Evolutionary conservation across 2,113 vertebrate genomes (phyloP), one percentile per base, ranked within the genome.

Genomic region (Erythrocercus mccallii): DNA sequence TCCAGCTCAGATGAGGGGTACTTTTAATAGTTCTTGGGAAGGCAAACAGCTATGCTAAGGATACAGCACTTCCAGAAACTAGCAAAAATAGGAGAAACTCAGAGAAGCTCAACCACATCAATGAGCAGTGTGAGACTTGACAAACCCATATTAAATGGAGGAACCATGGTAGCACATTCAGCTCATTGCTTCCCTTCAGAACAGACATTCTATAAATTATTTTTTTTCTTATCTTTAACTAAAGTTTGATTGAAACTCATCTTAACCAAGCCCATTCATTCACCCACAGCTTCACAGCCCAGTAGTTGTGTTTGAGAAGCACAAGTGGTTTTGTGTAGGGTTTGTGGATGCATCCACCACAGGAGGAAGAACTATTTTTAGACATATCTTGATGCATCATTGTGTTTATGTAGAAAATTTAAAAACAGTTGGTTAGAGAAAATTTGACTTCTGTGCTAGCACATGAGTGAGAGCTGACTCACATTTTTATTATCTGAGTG

Each of bases 401-500:
- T 68, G 47, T 97, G 94, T 95, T 97, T 95, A 90, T 93, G 85
- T 3, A 95, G 85, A 94, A 94, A 95, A 93, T 77, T 81, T 51
- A 48, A 96, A 85, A 95, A 73, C 91, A 92, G 81, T 83, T 93
- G 92, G 94, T 94, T 54, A 95, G 87, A 92, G 70, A 87, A 95
- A 91, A 84, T 87, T 82, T 78, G 5, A 73, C 71, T 91, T 90
- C 86, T 77, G 47, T 61, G 66, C n/a, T 83, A 95, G 64, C 85
- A 88, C 74, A 94, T 82, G 84, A 85, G 62, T 69, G 84, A 91
- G 92, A 91, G 79, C 35, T 95, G 91, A 97, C 71, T 96, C 92
- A 96, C 50, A 62, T 92, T 92, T 95, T 92, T 94, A 95, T 80
- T 92, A 92, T 95, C 70, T 92, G 74, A 91, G 71, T 94, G 93